These are phyloP conservation scores for Coluber constrictor DNA, from an alignment of 2,797 vertebrate species.

Conservation along the genomic window DNA sequence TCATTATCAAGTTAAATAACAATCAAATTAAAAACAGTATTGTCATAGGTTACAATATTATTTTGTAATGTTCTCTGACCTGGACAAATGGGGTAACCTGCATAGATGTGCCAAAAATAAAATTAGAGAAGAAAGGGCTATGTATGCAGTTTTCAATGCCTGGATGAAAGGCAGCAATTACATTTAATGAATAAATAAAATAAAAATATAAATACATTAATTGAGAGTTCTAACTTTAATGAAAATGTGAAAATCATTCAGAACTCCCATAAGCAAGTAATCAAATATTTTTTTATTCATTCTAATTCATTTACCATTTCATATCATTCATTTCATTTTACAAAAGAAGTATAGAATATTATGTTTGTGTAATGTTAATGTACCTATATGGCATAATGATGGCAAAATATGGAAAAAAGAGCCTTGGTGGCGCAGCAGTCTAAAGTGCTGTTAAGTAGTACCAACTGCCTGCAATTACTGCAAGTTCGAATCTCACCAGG, in stretches of 20 bases:
- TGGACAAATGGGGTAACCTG: not conserved
- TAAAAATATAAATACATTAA: not conserved
- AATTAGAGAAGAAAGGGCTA: not conserved
- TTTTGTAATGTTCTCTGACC: not conserved
- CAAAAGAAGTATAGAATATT: slow-evolving; percentile 7
- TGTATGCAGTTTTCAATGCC: not conserved
- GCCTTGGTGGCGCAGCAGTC: too few species aligned
- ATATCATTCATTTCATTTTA: not conserved
- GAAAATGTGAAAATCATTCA: not conserved
- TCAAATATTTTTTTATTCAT: not conserved
- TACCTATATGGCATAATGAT: not conserved
- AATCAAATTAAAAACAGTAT: not conserved
- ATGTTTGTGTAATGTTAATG: not conserved
- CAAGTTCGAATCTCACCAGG: too few species aligned
- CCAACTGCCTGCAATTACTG: too few species aligned
- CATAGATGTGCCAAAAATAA: not conserved
- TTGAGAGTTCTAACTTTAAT: not conserved
- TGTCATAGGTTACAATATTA: not conserved
- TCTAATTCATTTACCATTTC: not conserved
- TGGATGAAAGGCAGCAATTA: not conserved
- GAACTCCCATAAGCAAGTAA: not conserved
- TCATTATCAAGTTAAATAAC: not conserved
- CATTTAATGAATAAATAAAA: not conserved
- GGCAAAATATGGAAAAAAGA: too few species aligned
- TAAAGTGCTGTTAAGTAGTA: too few species aligned